Conservation (phyloP, 92 coral and sea anemone species). For the Metridium senile region DNA sequence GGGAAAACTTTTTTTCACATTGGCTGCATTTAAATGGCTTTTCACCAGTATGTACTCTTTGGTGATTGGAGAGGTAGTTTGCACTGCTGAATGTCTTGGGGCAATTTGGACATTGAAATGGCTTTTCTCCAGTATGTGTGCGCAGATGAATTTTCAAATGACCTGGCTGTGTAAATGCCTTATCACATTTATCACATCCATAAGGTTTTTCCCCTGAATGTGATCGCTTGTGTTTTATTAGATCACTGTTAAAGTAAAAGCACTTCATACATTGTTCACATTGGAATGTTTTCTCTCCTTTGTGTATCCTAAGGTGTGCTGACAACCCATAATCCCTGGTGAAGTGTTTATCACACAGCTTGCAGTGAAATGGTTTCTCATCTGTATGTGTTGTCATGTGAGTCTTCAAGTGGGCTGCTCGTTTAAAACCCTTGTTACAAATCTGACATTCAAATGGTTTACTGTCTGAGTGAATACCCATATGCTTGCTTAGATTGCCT, state of each 20-base stretch:
- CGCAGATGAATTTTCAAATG: slow-evolving; percentile 32
- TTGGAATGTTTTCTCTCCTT: slow-evolving; percentile 28
- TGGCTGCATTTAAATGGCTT: slow-evolving; percentile 33
- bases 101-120: slow-evolving; percentile 19
- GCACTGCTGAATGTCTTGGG: slow-evolving; percentile 15
- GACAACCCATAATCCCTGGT: slow-evolving; percentile 11
- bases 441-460: slow-evolving; percentile 29
- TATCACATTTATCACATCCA: slow-evolving; percentile 23
- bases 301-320: slow-evolving; percentile 28
- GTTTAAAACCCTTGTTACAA: slow-evolving; percentile 26
- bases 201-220: slow-evolving; percentile 35
- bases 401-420: slow-evolving; percentile 10
- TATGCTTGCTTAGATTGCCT: slow-evolving; percentile 30
- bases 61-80: slow-evolving; percentile 19
- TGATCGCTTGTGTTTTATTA: slow-evolving; percentile 20
- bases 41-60: slow-evolving; percentile 22
- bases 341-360: slow-evolving; percentile 25
- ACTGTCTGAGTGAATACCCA: slow-evolving; percentile 20
- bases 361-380: slow-evolving; percentile 26
- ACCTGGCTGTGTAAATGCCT: slow-evolving; percentile 25
- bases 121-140: slow-evolving; percentile 39
- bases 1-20: slow-evolving; percentile 29
- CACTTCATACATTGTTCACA: slow-evolving; percentile 26
- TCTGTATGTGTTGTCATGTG: slow-evolving; percentile 33
- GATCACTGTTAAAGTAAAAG: slow-evolving; percentile 30